A percentile compares a stretch with the other conserved stretches of the same genome.
These are phyloP conservation scores for Rafetus swinhoei DNA, from an alignment of 2,113 vertebrate species.

Conservation along the genomic window DNA sequence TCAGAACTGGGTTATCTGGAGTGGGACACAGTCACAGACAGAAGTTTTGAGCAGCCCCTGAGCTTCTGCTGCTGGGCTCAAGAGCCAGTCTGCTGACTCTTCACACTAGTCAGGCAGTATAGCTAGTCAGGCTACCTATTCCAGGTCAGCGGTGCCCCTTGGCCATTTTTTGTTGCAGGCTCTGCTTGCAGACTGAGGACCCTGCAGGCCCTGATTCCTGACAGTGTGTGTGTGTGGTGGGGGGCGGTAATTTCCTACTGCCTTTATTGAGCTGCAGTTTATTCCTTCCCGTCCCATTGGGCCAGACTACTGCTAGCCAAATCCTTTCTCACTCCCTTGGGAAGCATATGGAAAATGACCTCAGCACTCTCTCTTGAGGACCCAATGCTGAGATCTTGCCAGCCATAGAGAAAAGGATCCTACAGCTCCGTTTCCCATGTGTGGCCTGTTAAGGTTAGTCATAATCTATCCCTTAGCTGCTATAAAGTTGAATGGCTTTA, in stretches of 20 bases:
- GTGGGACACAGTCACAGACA: background rate
- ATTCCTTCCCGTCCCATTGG: too few relatives aligned
- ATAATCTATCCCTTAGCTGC: background rate
- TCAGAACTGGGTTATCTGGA: too few relatives aligned
- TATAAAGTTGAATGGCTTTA: background rate
- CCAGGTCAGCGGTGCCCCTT: background rate
- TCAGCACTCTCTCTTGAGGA: rapidly evolving
- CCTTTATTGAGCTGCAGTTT: rapidly evolving
- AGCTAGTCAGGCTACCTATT: background rate
- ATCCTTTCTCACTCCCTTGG: rapidly evolving
- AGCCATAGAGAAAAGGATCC: background rate
- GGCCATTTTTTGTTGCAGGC: too few relatives aligned
- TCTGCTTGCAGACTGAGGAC: background rate
- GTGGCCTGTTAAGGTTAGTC: background rate
- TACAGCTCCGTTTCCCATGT: rapidly evolving
- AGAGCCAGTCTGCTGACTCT: background rate
- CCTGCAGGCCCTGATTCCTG: background rate
- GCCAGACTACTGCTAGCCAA: rapidly evolving
- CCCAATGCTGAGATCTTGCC: background rate
- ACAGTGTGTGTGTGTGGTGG: background rate
- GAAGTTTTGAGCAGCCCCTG: background rate
- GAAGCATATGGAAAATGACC: rapidly evolving
- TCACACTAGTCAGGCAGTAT: background rate
- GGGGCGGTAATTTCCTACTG: background rate
- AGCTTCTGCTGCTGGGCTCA: background rate